These are phyloP conservation scores for Erythrocercus mccallii DNA, from an alignment of 2,113 vertebrate species.

Conservation along the genomic window DNA sequence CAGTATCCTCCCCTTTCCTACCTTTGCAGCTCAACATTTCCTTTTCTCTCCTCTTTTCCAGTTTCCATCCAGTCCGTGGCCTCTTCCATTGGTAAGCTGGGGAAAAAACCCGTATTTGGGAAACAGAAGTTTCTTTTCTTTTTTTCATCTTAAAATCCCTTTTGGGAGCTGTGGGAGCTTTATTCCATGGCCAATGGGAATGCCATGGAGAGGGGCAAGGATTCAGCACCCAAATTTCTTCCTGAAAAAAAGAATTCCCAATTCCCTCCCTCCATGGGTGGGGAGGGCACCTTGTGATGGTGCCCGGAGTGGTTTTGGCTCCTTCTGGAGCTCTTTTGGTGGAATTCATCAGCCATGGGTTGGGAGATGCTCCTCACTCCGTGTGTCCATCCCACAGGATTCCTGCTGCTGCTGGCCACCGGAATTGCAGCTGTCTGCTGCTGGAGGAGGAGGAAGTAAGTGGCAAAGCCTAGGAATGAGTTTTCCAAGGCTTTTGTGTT, in stretches of 20 bases:
- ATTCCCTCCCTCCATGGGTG: fast-evolving
- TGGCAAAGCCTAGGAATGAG: neutral
- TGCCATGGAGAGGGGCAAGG: fast-evolving
- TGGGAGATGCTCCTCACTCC: neutral
- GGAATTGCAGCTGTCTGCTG: neutral
- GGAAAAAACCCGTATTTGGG: neutral
- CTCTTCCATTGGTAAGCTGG: neutral
- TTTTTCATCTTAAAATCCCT: neutral
- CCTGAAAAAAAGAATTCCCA: neutral
- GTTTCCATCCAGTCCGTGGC: neutral
- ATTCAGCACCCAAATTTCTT: neutral
- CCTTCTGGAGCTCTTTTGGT: fast-evolving
- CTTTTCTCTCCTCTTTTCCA: neutral
- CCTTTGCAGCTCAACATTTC: neutral
- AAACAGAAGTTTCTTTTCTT: neutral
- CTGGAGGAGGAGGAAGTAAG: slow-evolving; percentile 10
- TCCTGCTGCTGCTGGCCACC: fast-evolving
- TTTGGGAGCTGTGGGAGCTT: neutral
- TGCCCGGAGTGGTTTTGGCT: fast-evolving
- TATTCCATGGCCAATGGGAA: fast-evolving
- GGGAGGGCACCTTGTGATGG: neutral
- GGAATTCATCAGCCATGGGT: fast-evolving
- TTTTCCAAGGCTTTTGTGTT: fast-evolving
- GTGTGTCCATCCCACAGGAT: neutral
- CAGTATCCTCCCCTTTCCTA: neutral